Base-by-base conservation (phyloP, 2,113 vertebrate genomes). In the Edolisoma coerulescens region DNA sequence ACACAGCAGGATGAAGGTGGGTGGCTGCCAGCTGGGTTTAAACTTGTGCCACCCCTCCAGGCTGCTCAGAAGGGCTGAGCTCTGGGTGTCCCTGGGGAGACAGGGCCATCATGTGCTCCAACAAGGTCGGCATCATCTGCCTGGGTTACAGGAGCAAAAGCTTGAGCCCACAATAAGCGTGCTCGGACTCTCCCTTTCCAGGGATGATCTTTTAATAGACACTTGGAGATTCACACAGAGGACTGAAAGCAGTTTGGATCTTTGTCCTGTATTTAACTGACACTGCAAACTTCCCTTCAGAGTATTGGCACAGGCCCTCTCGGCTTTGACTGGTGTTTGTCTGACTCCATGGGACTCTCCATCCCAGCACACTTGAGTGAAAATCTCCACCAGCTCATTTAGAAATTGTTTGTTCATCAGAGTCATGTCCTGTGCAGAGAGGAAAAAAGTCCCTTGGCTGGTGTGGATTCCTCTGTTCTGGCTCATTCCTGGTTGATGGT, bases 81-180 rank as follows among this genome's bases (percentile, higher is more conserved):
- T 84, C 47, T 6, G 52, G 35, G 21, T 61, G 37, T 37, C 71
- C 56, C 41, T 77, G 42, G 10, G 32, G 42, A 53, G 22, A 52
- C 2, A 5, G 30, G 30, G 16, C 52, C 39, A 26, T 68, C 2
- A 0, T 3, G 16, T 24, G 19, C 27, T 79, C 35, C 9, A 28
- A 39, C 52, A 28, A 56, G 18, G 28, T 13, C 0, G 0, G 19
- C 0, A 0, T 37, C n/a, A 10, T 7, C 42, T 56, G 16, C 32
- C 32, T 33, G 18, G 37, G 27, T 67, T 57, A 54, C 50, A 10
- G 35, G 39, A 90, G 10, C 18, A 52, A 73, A 84, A 73, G 5
- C 21, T 47, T n/a, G 39, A 26, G 30, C 12, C 13, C 39, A 30
- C 0, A 0, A 8, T 39, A 37, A 54, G 9, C 0, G 0, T 70